Evolutionary conservation across 92 coral and sea anemone genomes (phyloP).

Genomic region (Metridium senile): DNA sequence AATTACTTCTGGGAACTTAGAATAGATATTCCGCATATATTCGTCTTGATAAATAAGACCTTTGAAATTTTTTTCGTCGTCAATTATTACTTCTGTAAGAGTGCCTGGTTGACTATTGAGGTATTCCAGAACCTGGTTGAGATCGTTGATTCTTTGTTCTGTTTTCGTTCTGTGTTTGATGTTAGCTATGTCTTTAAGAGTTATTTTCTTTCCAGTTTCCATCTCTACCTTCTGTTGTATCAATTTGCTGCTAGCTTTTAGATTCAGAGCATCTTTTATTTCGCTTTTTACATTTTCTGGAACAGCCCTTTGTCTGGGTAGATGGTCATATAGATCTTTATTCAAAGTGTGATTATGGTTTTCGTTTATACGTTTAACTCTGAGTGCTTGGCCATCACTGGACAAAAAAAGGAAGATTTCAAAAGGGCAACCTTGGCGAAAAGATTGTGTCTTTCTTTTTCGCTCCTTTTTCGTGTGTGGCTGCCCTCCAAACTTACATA

Average conservation of each 20-base stretch:
- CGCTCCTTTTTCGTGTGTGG: conserved; percentile 15
- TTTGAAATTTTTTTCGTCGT: conserved; percentile 65
- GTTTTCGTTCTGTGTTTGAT: conserved; percentile 38
- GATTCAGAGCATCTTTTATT: conserved; percentile 46
- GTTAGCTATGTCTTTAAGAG: conserved; percentile 48
- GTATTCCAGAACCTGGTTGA: conserved; percentile 30
- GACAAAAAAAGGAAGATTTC: conserved; percentile 44
- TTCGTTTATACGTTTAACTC: conserved; percentile 45
- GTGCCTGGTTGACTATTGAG: conserved; percentile 43
- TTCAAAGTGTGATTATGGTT: conserved; percentile 46
- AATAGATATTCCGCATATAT: conserved; percentile 41
- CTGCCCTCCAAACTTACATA: conserved; percentile 55
- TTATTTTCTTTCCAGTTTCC: conserved; percentile 23
- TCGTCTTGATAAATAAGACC: conserved; percentile 53
- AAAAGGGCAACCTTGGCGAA: conserved; percentile 63
- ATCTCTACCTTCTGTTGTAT: conserved; percentile 43
- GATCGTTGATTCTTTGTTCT: conserved; percentile 35
- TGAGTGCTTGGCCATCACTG: conserved; percentile 58
- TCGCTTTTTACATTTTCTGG: conserved; percentile 18
- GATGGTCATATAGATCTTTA: conserved; percentile 36
- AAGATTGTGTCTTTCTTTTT: conserved; percentile 48
- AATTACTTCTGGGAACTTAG: conserved; percentile 46
- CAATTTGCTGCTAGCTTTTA: conserved; percentile 49
- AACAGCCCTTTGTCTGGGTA: conserved; percentile 53
- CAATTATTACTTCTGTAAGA: conserved; percentile 40